Evolutionary conservation across 2,888 invertebrate species (phyloP), one percentile per base, ranked within the genome.

Genomic region (Iphiclides podalirius): DNA sequence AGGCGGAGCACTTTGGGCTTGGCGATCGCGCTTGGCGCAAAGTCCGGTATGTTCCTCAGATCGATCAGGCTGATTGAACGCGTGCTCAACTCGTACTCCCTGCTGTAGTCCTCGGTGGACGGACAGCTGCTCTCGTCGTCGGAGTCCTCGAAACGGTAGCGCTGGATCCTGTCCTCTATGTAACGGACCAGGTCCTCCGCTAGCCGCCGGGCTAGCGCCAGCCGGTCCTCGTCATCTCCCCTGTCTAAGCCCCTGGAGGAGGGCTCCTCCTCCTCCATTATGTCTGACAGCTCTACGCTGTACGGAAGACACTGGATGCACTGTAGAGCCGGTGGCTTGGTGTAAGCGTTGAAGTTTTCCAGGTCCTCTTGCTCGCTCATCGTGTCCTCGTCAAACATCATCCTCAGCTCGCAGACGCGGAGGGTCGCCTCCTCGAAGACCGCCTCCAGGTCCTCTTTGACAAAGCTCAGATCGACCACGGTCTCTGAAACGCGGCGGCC

Each of bases 61-160:
- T 88, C 88, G 8, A 88, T 80, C 33, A 88, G 56, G 54, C 88
- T 87, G 1, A 87, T 76, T 1, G 88, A 88, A 63, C 78, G 79
- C 9, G 78, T 60, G 52, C 70, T 77, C n/a, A 78, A 60, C 53
- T 86, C 81, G 46, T 84, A 84, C 64, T 86, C 86, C 20, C 59
- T 57, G 15, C 62, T 63, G 20, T 60, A 62, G 7, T 79, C 79
- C 34, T 75, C 76, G 1, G 64, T 60, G 0, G 64, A 64, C 0
- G 75, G 72, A 7, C 66, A 67, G 0, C 67, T 67, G 23, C 75
- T 71, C n/a, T 77, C 63, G 31, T 79, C 63, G 33, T 63, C 74
- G 11, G 71, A 71, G 26, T 74, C 71, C 12, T 72, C 70, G 9
- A 61, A 60, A 9, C 57, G 57, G 46, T 63, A 60, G 15, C 46